Conservation (phyloP, 2,113 vertebrate species). For the Odontophorus gujanensis region DNA sequence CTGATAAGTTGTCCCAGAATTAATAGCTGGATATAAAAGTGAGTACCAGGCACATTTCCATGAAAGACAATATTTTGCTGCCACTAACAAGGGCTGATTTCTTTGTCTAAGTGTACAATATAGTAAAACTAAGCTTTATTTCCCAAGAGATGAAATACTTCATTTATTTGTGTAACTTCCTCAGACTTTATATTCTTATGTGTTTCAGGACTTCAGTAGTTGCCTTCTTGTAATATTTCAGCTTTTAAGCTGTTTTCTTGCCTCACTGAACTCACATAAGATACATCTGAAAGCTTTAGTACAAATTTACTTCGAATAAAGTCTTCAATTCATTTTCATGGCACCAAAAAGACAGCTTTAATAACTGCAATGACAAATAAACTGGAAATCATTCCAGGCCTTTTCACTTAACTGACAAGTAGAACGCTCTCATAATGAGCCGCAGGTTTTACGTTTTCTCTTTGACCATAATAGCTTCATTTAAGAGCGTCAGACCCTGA, state of each 20-base stretch:
- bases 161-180: constrained; percentile 74
- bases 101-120: constrained; percentile 59
- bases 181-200: constrained; percentile 71
- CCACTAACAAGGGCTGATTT: constrained; percentile 70
- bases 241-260: constrained; percentile 87
- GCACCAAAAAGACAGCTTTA: constrained; percentile 92
- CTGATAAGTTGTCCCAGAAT: constrained; percentile 7
- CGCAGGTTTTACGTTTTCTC: constrained; percentile 88
- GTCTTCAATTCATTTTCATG: constrained; percentile 89
- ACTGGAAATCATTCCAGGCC: constrained; percentile 90
- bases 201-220: constrained; percentile 76
- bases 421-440: constrained; percentile 93
- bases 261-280: constrained; percentile 88
- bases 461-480: constrained; percentile 92
- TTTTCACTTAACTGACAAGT: constrained; percentile 92
- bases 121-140: constrained; percentile 68
- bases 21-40: constrained; percentile 31
- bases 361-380: constrained; percentile 95
- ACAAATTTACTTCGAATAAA: constrained; percentile 90
- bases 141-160: constrained; percentile 67
- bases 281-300: constrained; percentile 88
- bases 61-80: constrained; percentile 66
- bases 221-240: constrained; percentile 82
- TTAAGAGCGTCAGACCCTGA: constrained; percentile 91
- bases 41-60: constrained; percentile 18